Evolutionary conservation across 2,888 invertebrate species (phyloP).

Genomic region (Euzophera pinguis): DNA sequence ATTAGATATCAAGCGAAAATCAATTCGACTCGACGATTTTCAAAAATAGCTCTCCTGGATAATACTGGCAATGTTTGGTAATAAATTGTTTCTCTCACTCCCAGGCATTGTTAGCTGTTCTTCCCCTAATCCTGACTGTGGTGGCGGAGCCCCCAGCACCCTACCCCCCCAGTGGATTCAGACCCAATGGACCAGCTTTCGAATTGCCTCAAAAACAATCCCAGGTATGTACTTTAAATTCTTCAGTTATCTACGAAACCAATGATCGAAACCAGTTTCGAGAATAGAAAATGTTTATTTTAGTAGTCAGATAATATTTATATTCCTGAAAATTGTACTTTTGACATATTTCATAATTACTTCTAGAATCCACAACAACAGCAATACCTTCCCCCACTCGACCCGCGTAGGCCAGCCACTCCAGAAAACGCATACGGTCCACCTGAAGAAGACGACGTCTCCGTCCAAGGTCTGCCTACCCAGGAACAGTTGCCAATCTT

Average conservation of each 20-base stretch:
- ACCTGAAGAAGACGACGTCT: slow-evolving; percentile 56
- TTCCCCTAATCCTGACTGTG: slow-evolving; percentile 42
- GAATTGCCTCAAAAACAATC: slow-evolving; percentile 46
- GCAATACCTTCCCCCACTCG: slow-evolving; percentile 53
- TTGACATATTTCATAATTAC: neutral
- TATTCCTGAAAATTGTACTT: too few relatives aligned
- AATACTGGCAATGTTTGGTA: too few relatives aligned
- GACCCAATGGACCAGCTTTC: slow-evolving; percentile 63
- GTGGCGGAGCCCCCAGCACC: slow-evolving; percentile 49
- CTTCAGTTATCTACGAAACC: too few relatives aligned
- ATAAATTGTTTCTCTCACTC: slow-evolving; percentile 13
- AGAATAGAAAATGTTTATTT: too few relatives aligned
- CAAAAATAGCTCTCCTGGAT: too few relatives aligned
- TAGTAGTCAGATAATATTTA: too few relatives aligned
- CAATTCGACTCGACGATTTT: too few relatives aligned
- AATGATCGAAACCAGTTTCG: too few relatives aligned
- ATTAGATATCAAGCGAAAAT: too few relatives aligned
- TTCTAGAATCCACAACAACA: slow-evolving; percentile 31
- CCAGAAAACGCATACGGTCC: slow-evolving; percentile 36
- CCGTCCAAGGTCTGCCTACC: slow-evolving; percentile 64
- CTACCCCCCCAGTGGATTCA: slow-evolving; percentile 66
- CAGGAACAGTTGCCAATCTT: slow-evolving; percentile 60
- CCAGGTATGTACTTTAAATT: slow-evolving; percentile 19
- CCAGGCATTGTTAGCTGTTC: slow-evolving; percentile 49
- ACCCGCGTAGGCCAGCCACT: slow-evolving; percentile 44